Evolutionary conservation across 1,140 invertebrate genomes (phyloP).

Genomic region (Pachypeltis micranthus): DNA sequence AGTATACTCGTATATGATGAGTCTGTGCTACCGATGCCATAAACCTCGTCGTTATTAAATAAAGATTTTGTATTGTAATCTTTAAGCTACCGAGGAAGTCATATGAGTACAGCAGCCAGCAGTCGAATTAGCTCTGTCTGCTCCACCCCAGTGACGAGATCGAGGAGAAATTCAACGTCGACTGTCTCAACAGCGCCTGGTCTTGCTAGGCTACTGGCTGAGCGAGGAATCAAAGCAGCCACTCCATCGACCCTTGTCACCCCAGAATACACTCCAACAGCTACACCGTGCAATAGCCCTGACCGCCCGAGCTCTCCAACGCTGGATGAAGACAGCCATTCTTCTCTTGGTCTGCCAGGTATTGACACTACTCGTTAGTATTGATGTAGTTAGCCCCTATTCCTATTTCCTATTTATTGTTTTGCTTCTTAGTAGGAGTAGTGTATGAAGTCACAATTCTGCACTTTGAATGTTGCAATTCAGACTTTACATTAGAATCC

Average conservation of each 20-base stretch:
- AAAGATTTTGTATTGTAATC: no score
- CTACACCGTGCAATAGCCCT: conserved; percentile 63
- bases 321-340: conserved; percentile 32
- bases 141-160: conserved; percentile 46
- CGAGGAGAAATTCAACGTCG: conserved; percentile 51
- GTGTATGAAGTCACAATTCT: no score
- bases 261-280: conserved; percentile 50
- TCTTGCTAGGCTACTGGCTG: conserved; percentile 66
- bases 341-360: conserved; percentile 37
- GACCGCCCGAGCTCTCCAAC: conserved; percentile 42
- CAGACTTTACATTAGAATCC: no score
- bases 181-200: conserved; percentile 69
- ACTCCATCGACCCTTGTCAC: conserved; percentile 45
- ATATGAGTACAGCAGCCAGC: conserved; percentile 35
- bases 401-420: no score
- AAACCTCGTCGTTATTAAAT: no score
- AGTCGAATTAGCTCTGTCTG: conserved; percentile 36
- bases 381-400: no score
- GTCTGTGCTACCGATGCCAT: no score
- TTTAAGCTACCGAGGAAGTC: conserved; percentile 38
- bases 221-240: conserved; percentile 62
- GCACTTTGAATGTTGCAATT: no score
- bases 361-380: no score
- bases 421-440: no score
- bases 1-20: no score